phyloP scores from a whole-genome alignment of 2,113 vertebrate genomes.

The Indri indri region DNA sequence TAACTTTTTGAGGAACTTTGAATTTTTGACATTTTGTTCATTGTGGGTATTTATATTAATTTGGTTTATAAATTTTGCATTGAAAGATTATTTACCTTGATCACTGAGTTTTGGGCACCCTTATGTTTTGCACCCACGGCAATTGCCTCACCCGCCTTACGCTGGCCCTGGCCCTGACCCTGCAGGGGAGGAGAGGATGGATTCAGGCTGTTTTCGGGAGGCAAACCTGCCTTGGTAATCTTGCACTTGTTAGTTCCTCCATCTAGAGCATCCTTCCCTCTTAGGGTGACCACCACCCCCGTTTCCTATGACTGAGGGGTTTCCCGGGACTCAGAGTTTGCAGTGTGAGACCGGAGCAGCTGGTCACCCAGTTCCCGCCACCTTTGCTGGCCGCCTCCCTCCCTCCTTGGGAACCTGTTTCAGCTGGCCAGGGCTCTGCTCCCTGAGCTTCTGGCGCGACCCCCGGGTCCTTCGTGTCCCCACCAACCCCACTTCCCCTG shows the following conservation, averaged over 20 bases:
- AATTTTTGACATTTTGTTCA: neutral
- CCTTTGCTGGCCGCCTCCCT: accelerated
- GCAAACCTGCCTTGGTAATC: neutral
- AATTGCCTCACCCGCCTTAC: accelerated
- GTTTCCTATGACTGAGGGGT: neutral
- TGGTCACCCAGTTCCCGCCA: accelerated
- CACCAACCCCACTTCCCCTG: neutral
- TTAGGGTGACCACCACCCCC: accelerated
- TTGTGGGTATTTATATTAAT: neutral
- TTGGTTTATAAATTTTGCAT: neutral
- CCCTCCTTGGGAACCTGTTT: neutral
- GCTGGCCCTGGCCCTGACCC: accelerated
- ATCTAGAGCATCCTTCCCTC: accelerated
- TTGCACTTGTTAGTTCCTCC: neutral
- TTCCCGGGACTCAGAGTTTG: neutral
- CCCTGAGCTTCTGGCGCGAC: accelerated
- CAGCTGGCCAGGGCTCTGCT: neutral
- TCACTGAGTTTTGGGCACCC: accelerated
- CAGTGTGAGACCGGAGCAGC: neutral
- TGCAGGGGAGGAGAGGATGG: neutral
- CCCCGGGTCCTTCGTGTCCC: accelerated
- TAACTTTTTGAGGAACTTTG: neutral
- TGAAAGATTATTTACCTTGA: neutral
- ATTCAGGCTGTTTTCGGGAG: neutral
- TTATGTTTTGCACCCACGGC: neutral